Percentiles rank a stretch among this genome's conserved stretches.
Conservation (phyloP, 2,797 vertebrate genomes). For the Fringilla coelebs region DNA sequence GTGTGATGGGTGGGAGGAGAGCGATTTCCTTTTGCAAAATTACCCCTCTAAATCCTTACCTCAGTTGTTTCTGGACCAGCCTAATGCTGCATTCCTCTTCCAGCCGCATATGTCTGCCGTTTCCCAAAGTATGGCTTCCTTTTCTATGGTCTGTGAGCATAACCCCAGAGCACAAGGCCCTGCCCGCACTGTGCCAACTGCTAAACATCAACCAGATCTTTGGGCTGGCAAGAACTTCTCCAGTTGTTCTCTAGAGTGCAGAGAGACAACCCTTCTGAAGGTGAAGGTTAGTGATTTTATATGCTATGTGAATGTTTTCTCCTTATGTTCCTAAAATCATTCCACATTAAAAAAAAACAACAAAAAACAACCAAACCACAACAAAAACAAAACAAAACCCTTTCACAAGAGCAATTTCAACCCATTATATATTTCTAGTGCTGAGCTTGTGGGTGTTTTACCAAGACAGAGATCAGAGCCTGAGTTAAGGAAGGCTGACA, state of each 20-base stretch:
- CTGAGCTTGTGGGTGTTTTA: background rate
- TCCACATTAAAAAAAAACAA: background rate
- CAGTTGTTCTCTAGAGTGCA: background rate
- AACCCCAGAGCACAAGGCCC: fast-evolving
- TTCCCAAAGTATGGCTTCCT: background rate
- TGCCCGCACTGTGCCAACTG: fast-evolving
- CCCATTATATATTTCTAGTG: background rate
- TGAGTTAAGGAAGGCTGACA: background rate
- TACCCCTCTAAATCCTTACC: background rate
- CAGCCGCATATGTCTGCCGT: background rate
- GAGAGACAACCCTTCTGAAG: background rate
- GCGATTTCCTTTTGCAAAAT: background rate
- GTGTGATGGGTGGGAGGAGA: background rate
- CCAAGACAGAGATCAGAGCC: background rate
- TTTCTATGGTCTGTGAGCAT: background rate
- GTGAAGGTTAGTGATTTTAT: background rate
- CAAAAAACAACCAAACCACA: background rate
- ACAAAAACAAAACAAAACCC: background rate
- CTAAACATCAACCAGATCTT: background rate
- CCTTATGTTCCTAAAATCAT: background rate
- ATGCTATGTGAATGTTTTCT: background rate
- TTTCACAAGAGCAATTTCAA: background rate
- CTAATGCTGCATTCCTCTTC: background rate
- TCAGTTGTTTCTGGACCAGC: slow-evolving; percentile 10
- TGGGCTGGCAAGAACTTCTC: background rate